Conservation (phyloP, 2,113 vertebrate genomes). For the Picathartes gymnocephalus region DNA sequence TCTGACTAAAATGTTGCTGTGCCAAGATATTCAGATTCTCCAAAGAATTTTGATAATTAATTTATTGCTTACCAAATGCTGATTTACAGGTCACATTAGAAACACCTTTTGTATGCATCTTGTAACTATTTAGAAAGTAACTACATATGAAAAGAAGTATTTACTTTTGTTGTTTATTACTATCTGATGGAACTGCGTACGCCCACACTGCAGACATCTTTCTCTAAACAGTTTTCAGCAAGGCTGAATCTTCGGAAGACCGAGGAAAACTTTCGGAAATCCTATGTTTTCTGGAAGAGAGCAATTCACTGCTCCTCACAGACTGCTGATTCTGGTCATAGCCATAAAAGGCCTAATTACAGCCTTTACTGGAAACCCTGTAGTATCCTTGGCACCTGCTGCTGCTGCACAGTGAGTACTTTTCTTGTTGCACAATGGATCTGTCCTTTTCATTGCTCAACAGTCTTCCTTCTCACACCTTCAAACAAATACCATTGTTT, state of each 20-base stretch:
- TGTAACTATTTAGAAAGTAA: background rate
- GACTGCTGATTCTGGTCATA: background rate
- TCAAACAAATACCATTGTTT: background rate
- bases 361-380: background rate
- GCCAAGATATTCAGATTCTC: background rate
- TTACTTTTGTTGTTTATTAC: background rate
- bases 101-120: background rate
- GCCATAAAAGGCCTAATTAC: background rate
- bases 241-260: background rate
- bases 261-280: background rate
- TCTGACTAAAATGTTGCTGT: background rate
- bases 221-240: background rate
- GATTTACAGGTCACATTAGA: background rate
- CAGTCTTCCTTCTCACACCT: background rate
- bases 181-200: background rate
- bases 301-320: background rate
- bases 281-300: background rate
- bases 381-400: background rate
- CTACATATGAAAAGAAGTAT: background rate
- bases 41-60: background rate
- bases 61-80: background rate
- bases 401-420: background rate
- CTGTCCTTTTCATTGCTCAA: background rate
- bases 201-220: background rate
- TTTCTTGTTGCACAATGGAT: background rate